Evolutionary conservation across 2,888 invertebrate genomes (phyloP).

Genomic region (Chrysolina oricalcia): DNA sequence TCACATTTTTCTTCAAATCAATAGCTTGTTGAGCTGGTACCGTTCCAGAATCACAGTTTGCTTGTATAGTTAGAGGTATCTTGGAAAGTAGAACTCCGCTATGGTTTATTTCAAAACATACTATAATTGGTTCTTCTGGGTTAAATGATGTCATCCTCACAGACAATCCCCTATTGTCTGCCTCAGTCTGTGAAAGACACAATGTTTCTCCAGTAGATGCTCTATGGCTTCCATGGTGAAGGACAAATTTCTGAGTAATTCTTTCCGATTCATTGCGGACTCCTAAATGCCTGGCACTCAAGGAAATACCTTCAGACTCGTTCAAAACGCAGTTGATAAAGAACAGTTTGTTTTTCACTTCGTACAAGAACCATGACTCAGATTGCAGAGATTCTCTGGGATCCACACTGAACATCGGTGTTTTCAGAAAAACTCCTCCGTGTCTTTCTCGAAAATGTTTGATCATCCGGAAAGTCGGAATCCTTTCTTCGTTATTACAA

Average conservation of each 20-base stretch:
- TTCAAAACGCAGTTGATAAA: background rate
- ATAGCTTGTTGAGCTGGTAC: too few species aligned
- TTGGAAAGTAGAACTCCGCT: too few species aligned
- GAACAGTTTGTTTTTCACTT: background rate
- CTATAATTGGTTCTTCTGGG: background rate
- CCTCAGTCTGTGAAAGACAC: background rate
- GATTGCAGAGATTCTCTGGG: background rate
- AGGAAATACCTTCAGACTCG: background rate
- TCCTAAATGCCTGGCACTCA: background rate
- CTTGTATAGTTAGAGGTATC: too few species aligned
- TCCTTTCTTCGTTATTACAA: background rate
- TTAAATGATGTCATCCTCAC: background rate
- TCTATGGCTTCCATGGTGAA: background rate
- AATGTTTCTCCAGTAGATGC: background rate
- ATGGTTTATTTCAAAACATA: background rate
- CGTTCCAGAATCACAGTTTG: too few species aligned
- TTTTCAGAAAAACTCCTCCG: background rate
- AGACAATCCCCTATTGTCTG: background rate
- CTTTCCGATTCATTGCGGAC: background rate
- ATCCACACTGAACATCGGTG: background rate
- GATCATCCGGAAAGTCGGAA: background rate
- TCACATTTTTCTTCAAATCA: background rate
- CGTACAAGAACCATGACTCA: background rate
- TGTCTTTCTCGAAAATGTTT: constrained; percentile 1
- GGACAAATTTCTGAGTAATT: background rate